These are phyloP conservation scores for Cylas formicarius DNA, from an alignment of 1,140 invertebrate genomes.

Conservation along the genomic window DNA sequence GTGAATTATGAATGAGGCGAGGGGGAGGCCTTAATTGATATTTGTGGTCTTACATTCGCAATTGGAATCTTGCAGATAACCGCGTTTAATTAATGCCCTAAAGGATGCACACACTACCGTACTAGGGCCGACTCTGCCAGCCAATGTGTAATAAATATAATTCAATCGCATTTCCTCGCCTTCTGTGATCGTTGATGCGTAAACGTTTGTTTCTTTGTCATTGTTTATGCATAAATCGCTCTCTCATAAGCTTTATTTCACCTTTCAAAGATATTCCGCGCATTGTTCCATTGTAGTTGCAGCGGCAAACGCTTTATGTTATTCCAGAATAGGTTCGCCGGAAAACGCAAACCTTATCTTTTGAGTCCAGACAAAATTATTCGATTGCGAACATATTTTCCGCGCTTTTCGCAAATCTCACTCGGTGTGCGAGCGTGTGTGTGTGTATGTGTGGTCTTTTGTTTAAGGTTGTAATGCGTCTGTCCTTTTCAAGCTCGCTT, in stretches of 20 bases:
- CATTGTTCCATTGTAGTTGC: slow-evolving; percentile 19
- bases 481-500: too few relatives aligned
- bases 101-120: too few relatives aligned
- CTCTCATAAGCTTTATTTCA: slow-evolving; percentile 21
- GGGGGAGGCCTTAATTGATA: slow-evolving; percentile 42
- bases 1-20: slow-evolving; percentile 36
- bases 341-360: slow-evolving; percentile 13
- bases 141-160: too few relatives aligned
- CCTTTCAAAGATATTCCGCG: slow-evolving; percentile 12
- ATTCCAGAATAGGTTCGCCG: slow-evolving; percentile 7
- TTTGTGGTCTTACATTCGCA: slow-evolving; percentile 40
- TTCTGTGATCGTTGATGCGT: slow-evolving; percentile 13
- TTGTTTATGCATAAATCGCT: slow-evolving; percentile 17
- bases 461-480: too few relatives aligned
- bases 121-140: too few relatives aligned
- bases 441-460: too few relatives aligned
- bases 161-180: too few relatives aligned
- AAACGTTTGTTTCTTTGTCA: slow-evolving; percentile 17
- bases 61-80: slow-evolving; percentile 43
- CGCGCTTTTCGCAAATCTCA: too few relatives aligned
- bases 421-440: too few relatives aligned
- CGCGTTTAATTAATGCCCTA: slow-evolving; percentile 42
- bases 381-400: too few relatives aligned
- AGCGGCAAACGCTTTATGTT: slow-evolving; percentile 1
- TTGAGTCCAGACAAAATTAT: slow-evolving; percentile 8